These are phyloP conservation scores for Diabrotica balteata DNA, from an alignment of 2,888 invertebrate genomes.

Conservation along the genomic window DNA sequence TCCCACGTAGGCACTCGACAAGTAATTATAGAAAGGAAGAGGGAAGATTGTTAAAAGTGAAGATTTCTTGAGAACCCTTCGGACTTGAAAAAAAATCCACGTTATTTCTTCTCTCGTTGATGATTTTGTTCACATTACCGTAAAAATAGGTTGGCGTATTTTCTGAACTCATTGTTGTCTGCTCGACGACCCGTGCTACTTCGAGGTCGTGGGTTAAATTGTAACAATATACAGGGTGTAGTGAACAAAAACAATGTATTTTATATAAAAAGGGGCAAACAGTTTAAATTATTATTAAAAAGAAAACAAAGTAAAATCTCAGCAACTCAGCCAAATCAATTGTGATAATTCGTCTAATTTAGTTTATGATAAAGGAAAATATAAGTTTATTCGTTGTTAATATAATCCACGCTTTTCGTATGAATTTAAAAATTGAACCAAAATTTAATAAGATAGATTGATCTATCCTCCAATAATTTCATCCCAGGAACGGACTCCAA, in stretches of 20 bases:
- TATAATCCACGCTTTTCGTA: too few relatives aligned
- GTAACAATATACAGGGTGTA: constrained; percentile 21
- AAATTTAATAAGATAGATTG: too few relatives aligned
- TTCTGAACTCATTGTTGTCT: constrained; percentile 52
- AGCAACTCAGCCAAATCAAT: too few relatives aligned
- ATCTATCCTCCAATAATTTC: too few relatives aligned
- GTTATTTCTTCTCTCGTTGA: constrained; percentile 34
- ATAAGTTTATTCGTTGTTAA: too few relatives aligned
- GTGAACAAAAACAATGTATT: not conserved
- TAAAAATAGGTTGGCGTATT: constrained; percentile 41
- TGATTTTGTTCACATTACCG: constrained; percentile 44
- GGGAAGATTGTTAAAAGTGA: constrained; percentile 17
- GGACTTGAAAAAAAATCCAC: constrained; percentile 32
- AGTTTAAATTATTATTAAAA: too few relatives aligned
- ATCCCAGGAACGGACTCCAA: too few relatives aligned
- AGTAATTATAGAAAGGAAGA: constrained; percentile 18
- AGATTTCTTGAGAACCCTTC: constrained; percentile 17
- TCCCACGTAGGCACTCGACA: constrained; percentile 15
- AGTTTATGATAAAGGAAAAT: too few relatives aligned
- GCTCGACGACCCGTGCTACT: constrained; percentile 50
- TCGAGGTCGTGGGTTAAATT: constrained; percentile 42
- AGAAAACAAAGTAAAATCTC: too few relatives aligned
- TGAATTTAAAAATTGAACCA: too few relatives aligned
- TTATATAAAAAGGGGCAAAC: too few relatives aligned
- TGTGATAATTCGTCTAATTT: too few relatives aligned